Evolutionary conservation across 2,888 invertebrate species (phyloP).

Genomic region (Drosophila dives): DNA sequence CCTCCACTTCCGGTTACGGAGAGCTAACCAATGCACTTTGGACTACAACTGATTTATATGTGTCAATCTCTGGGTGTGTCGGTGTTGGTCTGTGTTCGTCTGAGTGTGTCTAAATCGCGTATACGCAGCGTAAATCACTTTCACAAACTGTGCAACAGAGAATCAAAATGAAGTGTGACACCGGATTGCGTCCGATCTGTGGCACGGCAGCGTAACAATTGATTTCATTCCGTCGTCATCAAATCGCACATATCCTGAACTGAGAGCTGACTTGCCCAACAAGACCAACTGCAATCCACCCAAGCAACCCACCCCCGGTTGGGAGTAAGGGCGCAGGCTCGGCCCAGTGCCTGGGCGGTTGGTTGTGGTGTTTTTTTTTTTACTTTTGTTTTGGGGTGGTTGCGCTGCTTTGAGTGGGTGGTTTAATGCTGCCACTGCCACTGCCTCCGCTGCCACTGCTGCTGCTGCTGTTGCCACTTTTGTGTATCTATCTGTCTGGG

Average conservation of each 20-base stretch:
- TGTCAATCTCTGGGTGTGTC: constrained; percentile 31
- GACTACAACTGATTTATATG: constrained; percentile 37
- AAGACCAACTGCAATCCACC: constrained; percentile 42
- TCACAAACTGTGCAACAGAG: constrained; percentile 29
- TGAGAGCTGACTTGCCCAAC: constrained; percentile 37
- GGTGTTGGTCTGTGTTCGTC: constrained; percentile 48
- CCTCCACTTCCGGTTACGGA: constrained; percentile 84
- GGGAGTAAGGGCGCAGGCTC: constrained; percentile 52
- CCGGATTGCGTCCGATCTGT: constrained; percentile 85
- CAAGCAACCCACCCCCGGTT: constrained; percentile 26
- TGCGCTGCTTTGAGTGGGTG: constrained; percentile 27
- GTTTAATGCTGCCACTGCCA: constrained; percentile 6
- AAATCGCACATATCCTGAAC: constrained; percentile 84
- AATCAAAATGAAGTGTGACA: constrained; percentile 61
- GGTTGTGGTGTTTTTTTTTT: constrained; percentile 22
- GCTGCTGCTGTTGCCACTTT: constrained; percentile 37
- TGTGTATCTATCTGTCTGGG: constrained; percentile 67
- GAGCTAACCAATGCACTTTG: constrained; percentile 81
- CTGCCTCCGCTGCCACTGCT: background rate
- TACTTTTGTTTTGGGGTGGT: background rate
- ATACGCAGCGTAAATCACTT: constrained; percentile 71
- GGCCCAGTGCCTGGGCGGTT: constrained; percentile 33
- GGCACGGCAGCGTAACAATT: constrained; percentile 85
- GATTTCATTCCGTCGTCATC: constrained; percentile 85
- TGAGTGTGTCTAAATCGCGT: constrained; percentile 54